These are phyloP conservation scores for Ferrisia virgata DNA, from an alignment of 2,888 invertebrate species.

Conservation along the genomic window DNA sequence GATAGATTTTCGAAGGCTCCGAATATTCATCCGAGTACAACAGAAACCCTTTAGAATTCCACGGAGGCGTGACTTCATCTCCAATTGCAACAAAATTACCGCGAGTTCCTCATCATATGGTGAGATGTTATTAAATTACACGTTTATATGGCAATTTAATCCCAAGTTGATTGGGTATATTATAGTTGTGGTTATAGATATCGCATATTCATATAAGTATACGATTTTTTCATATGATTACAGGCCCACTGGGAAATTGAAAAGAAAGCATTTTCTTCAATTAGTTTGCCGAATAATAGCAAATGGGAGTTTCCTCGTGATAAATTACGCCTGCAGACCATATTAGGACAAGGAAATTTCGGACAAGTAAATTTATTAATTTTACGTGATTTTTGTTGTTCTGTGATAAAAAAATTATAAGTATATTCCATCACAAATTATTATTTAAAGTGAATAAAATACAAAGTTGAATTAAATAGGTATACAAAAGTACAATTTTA, in stretches of 20 bases:
- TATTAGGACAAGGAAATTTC: constrained; percentile 80
- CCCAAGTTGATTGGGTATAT: background rate
- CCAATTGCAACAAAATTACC: constrained; percentile 51
- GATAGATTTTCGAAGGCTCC: constrained; percentile 56
- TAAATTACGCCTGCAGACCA: constrained; percentile 71
- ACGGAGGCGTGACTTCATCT: constrained; percentile 47
- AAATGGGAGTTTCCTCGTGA: constrained; percentile 75
- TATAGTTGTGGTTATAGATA: background rate
- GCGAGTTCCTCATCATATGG: constrained; percentile 50
- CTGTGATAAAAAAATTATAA: too few relatives aligned
- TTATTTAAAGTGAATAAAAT: too few relatives aligned
- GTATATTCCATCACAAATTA: too few relatives aligned
- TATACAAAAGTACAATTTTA: background rate
- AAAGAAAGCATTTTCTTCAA: constrained; percentile 38
- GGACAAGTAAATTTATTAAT: constrained; percentile 62
- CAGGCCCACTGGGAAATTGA: constrained; percentile 48
- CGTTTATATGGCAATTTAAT: background rate
- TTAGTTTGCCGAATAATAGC: constrained; percentile 38
- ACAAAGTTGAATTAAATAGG: too few relatives aligned
- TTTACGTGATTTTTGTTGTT: background rate
- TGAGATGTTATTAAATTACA: constrained; percentile 34
- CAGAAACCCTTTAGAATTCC: constrained; percentile 49
- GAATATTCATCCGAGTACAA: constrained; percentile 58
- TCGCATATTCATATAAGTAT: background rate
- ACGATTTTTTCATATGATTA: background rate